Evolutionary conservation across 2,113 vertebrate genomes (phyloP).

Genomic region (Phocoena phocoena): DNA sequence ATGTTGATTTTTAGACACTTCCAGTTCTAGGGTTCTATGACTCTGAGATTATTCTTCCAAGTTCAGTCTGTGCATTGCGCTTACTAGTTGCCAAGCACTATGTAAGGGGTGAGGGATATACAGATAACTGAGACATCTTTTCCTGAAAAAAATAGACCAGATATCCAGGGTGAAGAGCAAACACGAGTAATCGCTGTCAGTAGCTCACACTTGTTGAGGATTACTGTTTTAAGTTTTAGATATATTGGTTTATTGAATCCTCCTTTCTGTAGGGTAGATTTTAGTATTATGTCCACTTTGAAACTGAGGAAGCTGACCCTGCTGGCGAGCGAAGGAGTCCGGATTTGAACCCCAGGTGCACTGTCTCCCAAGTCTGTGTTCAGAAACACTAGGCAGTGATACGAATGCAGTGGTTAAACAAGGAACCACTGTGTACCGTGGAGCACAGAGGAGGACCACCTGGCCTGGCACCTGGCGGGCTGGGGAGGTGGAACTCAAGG

Average conservation of each 20-base stretch:
- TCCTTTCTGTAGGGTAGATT: neutral
- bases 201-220: neutral
- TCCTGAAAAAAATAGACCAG: neutral
- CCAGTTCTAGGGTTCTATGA: neutral
- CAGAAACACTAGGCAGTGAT: neutral
- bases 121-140: neutral
- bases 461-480: rapidly evolving
- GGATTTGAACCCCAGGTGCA: neutral
- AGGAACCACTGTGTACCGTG: rapidly evolving
- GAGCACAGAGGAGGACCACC: neutral
- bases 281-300: neutral
- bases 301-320: neutral
- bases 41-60: neutral
- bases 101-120: rapidly evolving
- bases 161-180: neutral
- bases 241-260: neutral
- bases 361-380: neutral
- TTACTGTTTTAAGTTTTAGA: neutral
- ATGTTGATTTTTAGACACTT: neutral
- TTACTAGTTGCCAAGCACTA: neutral
- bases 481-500: neutral
- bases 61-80: neutral
- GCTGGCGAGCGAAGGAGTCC: neutral
- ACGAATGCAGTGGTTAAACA: neutral
- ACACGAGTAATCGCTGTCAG: neutral